Base-by-base conservation (phyloP, 2,797 vertebrate species). In the Hippopotamyrus pictus region DNA sequence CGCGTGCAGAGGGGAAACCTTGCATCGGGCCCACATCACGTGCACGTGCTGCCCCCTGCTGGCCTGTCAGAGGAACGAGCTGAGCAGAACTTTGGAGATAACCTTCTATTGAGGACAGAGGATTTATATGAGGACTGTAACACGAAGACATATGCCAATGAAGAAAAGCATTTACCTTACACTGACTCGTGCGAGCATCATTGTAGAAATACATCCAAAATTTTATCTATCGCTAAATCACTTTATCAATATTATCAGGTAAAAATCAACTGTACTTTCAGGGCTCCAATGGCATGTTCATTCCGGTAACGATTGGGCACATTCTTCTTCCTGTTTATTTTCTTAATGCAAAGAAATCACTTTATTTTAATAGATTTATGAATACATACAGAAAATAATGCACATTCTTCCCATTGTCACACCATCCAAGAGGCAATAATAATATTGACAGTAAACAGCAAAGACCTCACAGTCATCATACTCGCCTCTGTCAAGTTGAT, bases 41-140 rank as follows among this genome's bases (percentile, higher is more conserved):
- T 88, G 92, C 86, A 69, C 93, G 22, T 95, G 93, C 92, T 92
- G 90, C 87, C 94, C 90, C 92, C 95, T 95, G 89, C 91, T 95
- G 95, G 93, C n/a, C 17, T 86, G 84, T 69, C 41, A 41, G 3
- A 53, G 33, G 19, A 12, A 37, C 37, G 53, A 41, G 53, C 48
- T 8, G n/a, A 48, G 54, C 12, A 25, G 8, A 14, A 86, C 22
- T 29, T 33, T 25, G 12, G n/a, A 8, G 1, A 17, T 51, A 41
- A 22, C 3, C 82, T 79, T 37, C 19, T 37, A 1, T 14, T 33
- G 29, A 12, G 65, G 65, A 69, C 11, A 33, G 22, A 33, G 29
- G 25, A 73, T 73, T 73, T 73, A 37, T 33, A 29, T 37, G 3
- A 73, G 9, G 29, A 69, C 8, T 69, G 29, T 9, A 73, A 73